phyloP scores from a whole-genome alignment of 2,113 vertebrate species.

The Lucifuga dentata region DNA sequence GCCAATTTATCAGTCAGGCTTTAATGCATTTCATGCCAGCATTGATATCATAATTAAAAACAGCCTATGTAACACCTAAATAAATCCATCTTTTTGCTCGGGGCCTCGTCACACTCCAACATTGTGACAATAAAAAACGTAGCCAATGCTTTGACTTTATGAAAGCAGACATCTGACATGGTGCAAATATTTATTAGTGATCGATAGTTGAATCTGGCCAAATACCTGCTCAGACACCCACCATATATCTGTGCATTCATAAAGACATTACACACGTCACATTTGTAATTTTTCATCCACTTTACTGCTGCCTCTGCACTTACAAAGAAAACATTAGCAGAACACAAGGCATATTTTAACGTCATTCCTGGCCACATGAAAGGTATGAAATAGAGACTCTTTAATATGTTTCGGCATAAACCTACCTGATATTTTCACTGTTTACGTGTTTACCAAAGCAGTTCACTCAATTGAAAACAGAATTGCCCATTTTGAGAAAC shows the following conservation, averaged over 20 bases:
- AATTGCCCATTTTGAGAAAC: constrained; percentile 24
- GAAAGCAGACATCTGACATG: neutral
- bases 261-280: constrained; percentile 9
- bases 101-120: neutral
- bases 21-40: no score
- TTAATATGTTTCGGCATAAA: neutral
- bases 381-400: neutral
- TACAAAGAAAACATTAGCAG: constrained; percentile 14
- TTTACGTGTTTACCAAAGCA: neutral
- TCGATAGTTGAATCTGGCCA: constrained; percentile 29
- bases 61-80: no score
- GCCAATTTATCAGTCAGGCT: no score
- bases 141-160: neutral
- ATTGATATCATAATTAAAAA: no score
- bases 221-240: neutral
- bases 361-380: neutral
- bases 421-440: neutral
- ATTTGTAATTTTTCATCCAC: constrained; percentile 17
- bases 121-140: neutral
- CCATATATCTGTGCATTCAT: constrained; percentile 4
- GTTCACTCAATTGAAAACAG: constrained; percentile 9
- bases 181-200: constrained; percentile 17
- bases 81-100: no score
- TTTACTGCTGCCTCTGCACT: neutral
- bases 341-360: constrained; percentile 26